phyloP scores from a whole-genome alignment of 1,140 invertebrate species.

The Drosophila micromelanica region DNA sequence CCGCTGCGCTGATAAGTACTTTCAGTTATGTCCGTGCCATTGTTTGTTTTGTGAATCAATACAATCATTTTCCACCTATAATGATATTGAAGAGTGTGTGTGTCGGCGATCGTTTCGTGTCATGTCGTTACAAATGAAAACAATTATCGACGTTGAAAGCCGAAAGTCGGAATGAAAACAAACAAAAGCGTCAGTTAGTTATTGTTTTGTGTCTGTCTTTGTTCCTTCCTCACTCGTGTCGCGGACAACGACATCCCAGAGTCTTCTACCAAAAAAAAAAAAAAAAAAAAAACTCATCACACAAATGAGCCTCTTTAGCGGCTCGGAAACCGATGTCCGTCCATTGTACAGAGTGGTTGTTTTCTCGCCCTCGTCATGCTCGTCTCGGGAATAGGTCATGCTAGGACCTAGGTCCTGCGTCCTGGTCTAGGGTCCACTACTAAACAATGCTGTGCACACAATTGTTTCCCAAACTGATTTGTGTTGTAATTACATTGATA shows the following conservation, averaged over 20 bases:
- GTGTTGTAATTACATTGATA: slow-evolving; percentile 76
- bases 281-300: slow-evolving; percentile 1
- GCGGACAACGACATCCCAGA: not conserved
- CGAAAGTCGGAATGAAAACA: slow-evolving; percentile 63
- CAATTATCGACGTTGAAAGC: slow-evolving; percentile 71
- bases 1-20: slow-evolving; percentile 66
- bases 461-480: slow-evolving; percentile 57
- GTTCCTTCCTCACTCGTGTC: slow-evolving; percentile 13
- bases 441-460: not conserved
- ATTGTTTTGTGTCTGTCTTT: slow-evolving; percentile 14
- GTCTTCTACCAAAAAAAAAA: not conserved
- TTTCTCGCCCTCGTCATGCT: slow-evolving; percentile 15
- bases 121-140: slow-evolving; percentile 76
- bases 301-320: slow-evolving; percentile 72
- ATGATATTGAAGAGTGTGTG: slow-evolving; percentile 61
- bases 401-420: not conserved
- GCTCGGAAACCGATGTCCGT: slow-evolving; percentile 1
- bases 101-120: slow-evolving; percentile 41
- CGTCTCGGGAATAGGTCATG: not conserved
- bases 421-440: not conserved
- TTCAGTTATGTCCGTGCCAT: slow-evolving; percentile 39
- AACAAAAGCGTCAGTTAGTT: slow-evolving; percentile 50
- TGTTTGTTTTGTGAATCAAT: slow-evolving; percentile 64
- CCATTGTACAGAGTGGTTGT: slow-evolving; percentile 36
- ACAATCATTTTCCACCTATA: slow-evolving; percentile 75